Percentiles rank a stretch among this genome's conserved stretches.
These are phyloP conservation scores for Corythornis cristatus DNA, from an alignment of 2,113 vertebrate species.

Conservation along the genomic window DNA sequence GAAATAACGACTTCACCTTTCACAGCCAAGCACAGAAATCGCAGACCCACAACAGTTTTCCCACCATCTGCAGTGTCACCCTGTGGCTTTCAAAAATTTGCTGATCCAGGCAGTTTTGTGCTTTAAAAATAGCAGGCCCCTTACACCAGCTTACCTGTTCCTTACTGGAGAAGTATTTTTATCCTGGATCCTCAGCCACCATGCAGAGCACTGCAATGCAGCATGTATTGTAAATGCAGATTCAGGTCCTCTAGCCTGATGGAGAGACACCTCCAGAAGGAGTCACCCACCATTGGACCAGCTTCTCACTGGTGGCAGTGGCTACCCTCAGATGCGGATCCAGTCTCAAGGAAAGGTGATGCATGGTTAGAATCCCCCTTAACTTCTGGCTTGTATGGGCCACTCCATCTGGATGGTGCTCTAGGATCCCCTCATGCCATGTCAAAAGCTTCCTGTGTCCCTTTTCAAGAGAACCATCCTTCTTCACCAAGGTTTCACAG, in stretches of 20 bases:
- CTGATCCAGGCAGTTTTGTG: background rate
- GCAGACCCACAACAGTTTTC: background rate
- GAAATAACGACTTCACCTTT: background rate
- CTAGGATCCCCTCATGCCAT: background rate
- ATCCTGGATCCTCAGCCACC: background rate
- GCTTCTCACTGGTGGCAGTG: background rate
- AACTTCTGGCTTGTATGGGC: background rate
- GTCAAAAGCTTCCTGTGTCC: background rate
- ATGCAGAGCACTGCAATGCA: accelerated
- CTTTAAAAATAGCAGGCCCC: background rate
- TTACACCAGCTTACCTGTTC: background rate
- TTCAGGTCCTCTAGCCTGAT: background rate
- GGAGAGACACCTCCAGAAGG: background rate
- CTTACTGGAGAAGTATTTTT: background rate
- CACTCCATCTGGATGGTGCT: background rate
- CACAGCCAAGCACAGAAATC: background rate
- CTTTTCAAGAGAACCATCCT: background rate
- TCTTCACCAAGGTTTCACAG: background rate
- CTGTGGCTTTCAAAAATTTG: background rate
- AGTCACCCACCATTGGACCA: background rate
- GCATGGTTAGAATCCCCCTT: background rate
- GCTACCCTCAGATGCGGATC: accelerated
- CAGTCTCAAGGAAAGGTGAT: background rate
- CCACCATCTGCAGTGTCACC: background rate
- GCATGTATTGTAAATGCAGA: background rate